These are phyloP conservation scores for Cerceris ruficornis DNA, from an alignment of 2,888 invertebrate species.

Conservation along the genomic window DNA sequence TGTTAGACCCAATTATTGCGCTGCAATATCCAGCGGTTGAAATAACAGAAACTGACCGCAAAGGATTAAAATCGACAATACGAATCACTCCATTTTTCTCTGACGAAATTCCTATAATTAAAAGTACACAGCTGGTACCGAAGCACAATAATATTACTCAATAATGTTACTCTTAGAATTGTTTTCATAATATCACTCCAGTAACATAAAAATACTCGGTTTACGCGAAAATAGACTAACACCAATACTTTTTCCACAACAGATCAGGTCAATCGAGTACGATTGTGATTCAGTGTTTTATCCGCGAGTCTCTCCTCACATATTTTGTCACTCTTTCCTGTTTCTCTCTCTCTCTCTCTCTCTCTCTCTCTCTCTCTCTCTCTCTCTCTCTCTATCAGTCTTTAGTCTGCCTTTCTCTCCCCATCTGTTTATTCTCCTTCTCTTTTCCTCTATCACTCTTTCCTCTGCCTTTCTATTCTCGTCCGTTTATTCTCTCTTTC, in stretches of 20 bases:
- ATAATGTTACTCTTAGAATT: no score
- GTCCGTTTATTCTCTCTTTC: slow-evolving; percentile 6
- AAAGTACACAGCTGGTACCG: no score
- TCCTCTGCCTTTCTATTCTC: slow-evolving; percentile 7
- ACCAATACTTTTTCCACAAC: neutral
- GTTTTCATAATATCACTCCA: no score
- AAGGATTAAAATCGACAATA: no score
- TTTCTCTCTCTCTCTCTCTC: slow-evolving; percentile 24
- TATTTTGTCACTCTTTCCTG: slow-evolving; percentile 8
- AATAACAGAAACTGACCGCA: no score
- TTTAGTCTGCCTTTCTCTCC: slow-evolving; percentile 42
- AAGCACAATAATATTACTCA: no score
- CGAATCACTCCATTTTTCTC: no score
- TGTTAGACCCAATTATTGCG: no score
- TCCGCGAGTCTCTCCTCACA: neutral
- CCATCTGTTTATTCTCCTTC: no score
- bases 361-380: slow-evolving; percentile 38
- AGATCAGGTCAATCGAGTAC: slow-evolving; percentile 6
- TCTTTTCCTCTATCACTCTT: slow-evolving; percentile 30
- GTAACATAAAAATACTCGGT: no score
- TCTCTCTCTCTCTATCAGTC: slow-evolving; percentile 22
- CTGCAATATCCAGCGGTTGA: no score
- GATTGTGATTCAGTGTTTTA: neutral
- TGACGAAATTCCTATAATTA: no score
- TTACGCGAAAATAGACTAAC: neutral